Percentiles rank a stretch among this genome's conserved stretches.
These are phyloP conservation scores for Hydroisotoma schaefferi DNA, from an alignment of 2,888 invertebrate species.

Conservation along the genomic window DNA sequence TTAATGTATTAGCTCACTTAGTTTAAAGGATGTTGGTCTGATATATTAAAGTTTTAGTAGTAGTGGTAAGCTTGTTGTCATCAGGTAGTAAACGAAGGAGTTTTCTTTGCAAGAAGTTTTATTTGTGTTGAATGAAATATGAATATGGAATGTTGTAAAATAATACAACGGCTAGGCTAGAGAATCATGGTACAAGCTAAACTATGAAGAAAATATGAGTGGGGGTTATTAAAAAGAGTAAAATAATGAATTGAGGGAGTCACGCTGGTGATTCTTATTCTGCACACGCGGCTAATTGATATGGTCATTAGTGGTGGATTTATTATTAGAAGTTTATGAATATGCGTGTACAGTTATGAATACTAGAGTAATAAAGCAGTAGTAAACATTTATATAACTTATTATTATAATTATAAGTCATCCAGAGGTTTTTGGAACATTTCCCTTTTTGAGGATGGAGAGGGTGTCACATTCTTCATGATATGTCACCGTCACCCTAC, in stretches of 20 bases:
- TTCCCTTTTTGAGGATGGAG: slow-evolving; percentile 1
- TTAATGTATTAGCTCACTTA: too few relatives aligned
- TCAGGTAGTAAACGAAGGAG: neutral
- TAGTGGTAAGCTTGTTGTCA: neutral
- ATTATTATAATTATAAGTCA: too few relatives aligned
- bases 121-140: neutral
- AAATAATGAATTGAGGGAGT: slow-evolving; percentile 13
- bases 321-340: slow-evolving; percentile 32
- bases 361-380: too few relatives aligned
- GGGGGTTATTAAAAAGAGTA: slow-evolving; percentile 10
- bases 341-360: too few relatives aligned
- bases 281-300: slow-evolving; percentile 41
- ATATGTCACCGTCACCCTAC: too few relatives aligned
- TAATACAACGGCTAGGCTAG: too few relatives aligned
- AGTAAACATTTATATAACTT: too few relatives aligned
- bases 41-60: neutral
- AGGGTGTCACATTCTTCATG: neutral
- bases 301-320: slow-evolving; percentile 42
- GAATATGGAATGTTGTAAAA: neutral
- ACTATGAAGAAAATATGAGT: slow-evolving; percentile 13
- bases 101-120: neutral
- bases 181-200: neutral
- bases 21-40: too few relatives aligned
- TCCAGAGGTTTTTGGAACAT: neutral
- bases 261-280: slow-evolving; percentile 34